A percentile compares a stretch with the other conserved stretches of the same genome.
Evolutionary conservation across 2,888 invertebrate genomes (phyloP).

Genomic region (Rhagium mordax): DNA sequence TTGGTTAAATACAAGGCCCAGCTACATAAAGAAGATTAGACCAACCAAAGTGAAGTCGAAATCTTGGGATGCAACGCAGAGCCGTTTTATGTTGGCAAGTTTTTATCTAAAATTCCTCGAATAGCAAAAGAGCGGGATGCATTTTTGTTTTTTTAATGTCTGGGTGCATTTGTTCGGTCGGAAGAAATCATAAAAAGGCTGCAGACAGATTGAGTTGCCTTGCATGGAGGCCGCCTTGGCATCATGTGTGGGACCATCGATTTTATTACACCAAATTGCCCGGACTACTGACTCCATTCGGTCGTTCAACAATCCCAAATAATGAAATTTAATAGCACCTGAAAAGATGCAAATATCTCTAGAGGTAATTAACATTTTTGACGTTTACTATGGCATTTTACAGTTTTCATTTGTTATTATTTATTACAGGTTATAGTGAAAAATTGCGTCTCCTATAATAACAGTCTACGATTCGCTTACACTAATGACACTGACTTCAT

Average conservation of each 20-base stretch:
- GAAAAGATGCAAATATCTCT: constrained; percentile 9
- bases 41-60: background rate
- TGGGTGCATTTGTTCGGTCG: constrained; percentile 51
- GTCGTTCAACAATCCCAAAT: constrained; percentile 23
- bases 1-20: constrained; percentile 2
- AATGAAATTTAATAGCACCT: constrained; percentile 6
- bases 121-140: constrained; percentile 37
- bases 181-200: constrained; percentile 52
- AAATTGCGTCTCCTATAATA: no score
- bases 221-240: constrained; percentile 45
- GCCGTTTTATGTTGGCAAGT: constrained; percentile 20
- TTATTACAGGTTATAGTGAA: no score
- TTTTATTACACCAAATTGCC: constrained; percentile 54
- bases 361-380: background rate
- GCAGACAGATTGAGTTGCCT: constrained; percentile 52
- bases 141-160: constrained; percentile 48
- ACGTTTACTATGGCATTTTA: background rate
- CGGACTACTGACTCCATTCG: constrained; percentile 24
- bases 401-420: background rate
- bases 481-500: no score
- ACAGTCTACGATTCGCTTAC: no score
- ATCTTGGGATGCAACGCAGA: background rate
- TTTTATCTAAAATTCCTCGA: constrained; percentile 39
- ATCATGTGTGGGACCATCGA: constrained; percentile 53
- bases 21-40: constrained; percentile 2